Evolutionary conservation across 2,797 vertebrate genomes (phyloP).

Genomic region (Pantherophis alleghaniensis): DNA sequence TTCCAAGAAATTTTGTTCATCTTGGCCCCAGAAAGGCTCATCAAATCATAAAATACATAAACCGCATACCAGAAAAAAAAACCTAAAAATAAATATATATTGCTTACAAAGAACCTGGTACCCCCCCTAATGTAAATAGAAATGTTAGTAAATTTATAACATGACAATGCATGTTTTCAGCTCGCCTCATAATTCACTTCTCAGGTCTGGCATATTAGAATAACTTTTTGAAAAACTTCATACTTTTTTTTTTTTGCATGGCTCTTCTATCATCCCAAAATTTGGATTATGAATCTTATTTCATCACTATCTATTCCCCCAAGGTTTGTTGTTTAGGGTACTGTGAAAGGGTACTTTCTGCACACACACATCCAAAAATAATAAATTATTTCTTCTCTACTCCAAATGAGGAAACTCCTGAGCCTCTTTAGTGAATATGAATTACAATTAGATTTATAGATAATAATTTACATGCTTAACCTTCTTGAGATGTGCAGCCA

Average conservation of each 20-base stretch:
- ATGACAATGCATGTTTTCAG: slow-evolving; percentile 50
- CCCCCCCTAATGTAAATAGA: slow-evolving; percentile 44
- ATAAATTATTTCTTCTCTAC: slow-evolving; percentile 62
- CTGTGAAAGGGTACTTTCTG: slow-evolving; percentile 60
- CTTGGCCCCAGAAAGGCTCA: neutral
- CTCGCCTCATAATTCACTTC: slow-evolving; percentile 37
- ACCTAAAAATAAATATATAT: neutral
- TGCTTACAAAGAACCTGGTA: slow-evolving; percentile 10
- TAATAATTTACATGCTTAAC: slow-evolving; percentile 53
- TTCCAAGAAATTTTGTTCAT: neutral
- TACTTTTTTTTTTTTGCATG: slow-evolving; percentile 39
- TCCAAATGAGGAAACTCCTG: slow-evolving; percentile 58
- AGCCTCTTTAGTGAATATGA: slow-evolving; percentile 62
- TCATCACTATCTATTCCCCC: slow-evolving; percentile 56
- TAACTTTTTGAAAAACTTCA: slow-evolving; percentile 46
- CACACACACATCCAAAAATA: slow-evolving; percentile 47
- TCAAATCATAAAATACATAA: neutral
- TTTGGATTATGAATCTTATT: slow-evolving; percentile 36
- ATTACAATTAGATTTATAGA: slow-evolving; percentile 62
- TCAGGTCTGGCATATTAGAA: slow-evolving; percentile 40
- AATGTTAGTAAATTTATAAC: slow-evolving; percentile 32
- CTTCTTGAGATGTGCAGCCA: slow-evolving; percentile 51
- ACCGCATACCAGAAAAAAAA: neutral
- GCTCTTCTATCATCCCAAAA: neutral
- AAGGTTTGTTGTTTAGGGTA: slow-evolving; percentile 50